A percentile compares a stretch with the other conserved stretches of the same genome.
phyloP scores from a whole-genome alignment of 2,113 vertebrate species.

The Pseudonaja textilis region DNA sequence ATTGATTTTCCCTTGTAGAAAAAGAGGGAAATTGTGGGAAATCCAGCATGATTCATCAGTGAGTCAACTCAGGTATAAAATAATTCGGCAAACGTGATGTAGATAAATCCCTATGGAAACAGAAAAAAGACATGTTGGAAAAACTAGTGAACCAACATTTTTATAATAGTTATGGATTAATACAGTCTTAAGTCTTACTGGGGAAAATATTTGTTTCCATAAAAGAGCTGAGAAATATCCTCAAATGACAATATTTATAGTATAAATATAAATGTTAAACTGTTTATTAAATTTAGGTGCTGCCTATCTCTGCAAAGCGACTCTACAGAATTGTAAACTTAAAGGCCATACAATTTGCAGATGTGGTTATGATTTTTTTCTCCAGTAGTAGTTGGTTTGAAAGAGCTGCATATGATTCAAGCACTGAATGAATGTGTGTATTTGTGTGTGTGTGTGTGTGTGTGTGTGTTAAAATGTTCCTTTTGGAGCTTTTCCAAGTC shows the following conservation, averaged over 20 bases:
- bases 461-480: background rate
- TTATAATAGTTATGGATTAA: background rate
- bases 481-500: background rate
- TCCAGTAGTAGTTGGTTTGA: background rate
- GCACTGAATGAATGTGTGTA: background rate
- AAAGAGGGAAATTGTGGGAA: background rate
- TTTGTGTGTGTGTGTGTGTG: no score
- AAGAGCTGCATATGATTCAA: background rate
- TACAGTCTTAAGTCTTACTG: background rate
- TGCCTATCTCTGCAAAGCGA: no score
- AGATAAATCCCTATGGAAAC: background rate
- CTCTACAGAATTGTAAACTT: background rate
- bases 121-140: background rate
- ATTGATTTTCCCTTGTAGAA: background rate
- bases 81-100: background rate
- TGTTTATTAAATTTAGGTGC: no score
- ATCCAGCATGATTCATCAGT: background rate
- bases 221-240: background rate
- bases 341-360: background rate
- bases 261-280: no score
- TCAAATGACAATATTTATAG: background rate
- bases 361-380: background rate
- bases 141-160: background rate
- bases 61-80: background rate
- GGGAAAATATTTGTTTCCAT: background rate